Evolutionary conservation across 2,888 invertebrate genomes (phyloP), one percentile per base, ranked within the genome.

Genomic region (Podotricha telesiphe): DNA sequence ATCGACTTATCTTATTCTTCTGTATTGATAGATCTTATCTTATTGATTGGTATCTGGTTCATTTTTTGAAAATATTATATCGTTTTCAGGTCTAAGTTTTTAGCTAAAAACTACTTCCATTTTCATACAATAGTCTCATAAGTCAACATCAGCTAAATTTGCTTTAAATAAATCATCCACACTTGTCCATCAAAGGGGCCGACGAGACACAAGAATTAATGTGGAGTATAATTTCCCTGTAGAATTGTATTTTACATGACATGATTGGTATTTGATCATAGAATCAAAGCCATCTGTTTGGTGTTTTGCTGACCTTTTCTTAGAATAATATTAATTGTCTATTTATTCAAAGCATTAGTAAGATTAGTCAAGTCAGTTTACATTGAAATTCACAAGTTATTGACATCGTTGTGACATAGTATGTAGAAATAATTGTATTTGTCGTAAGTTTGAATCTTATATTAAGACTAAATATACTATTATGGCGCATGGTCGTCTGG

Each of bases 161-260:
- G 50, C 40, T 62, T 51, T 67, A 45, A 67, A 67, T 67, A 67
- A 55, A 61, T 45, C 34, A 19, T 59, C 59, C 58, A 19, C 58
- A 59, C 67, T 67, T 53, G 61, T 53, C 51, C 42, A 65, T 70
- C 37, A 70, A 70, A 67, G 67, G 20, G 20, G 50, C 70, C 70
- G 70, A 70, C 70, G 40, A 53, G n/a, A n/a, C n/a, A 15, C 53
- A 15, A 59, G 70, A 58, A 37, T 55, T 70, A 70, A 67, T 64
- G 64, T 53, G 40, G 20, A 63, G 59, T 42, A 65, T 62, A 63
- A 48, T 67, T 67, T 59, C 63, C 51, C 45, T 58, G 19, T 56
- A 50, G 58, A 68, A 64, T 64, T 42, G 45, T 59, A 59, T 45
- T 59, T n/a, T 45, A 59, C 58, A 59, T 59, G n/a, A 13, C 42